Evolutionary conservation across 2,888 invertebrate genomes (phyloP).

Genomic region (Agrotis puta): DNA sequence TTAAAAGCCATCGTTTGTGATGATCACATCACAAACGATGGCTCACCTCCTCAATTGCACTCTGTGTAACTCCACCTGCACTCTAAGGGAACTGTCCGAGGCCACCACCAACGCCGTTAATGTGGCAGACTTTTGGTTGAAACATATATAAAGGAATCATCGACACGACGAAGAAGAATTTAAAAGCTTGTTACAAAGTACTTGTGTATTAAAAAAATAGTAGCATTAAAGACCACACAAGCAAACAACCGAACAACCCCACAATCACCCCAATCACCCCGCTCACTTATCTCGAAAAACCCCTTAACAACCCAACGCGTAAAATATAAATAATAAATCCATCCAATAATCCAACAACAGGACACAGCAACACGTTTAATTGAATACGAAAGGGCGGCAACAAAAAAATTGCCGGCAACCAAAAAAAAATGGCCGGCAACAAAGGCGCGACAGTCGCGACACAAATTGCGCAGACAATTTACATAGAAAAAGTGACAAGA

Average conservation of each 20-base stretch:
- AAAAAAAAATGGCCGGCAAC: slow-evolving; percentile 63
- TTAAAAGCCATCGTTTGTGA: too few species aligned
- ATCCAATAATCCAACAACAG: slow-evolving; percentile 54
- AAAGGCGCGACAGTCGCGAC: slow-evolving; percentile 72
- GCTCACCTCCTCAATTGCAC: too few species aligned
- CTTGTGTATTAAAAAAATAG: slow-evolving; percentile 1
- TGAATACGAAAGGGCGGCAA: slow-evolving; percentile 55
- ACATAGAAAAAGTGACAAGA: slow-evolving; percentile 89
- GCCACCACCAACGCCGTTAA: too few species aligned
- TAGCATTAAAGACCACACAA: slow-evolving; percentile 7
- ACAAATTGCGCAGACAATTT: slow-evolving; percentile 88
- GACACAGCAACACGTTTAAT: slow-evolving; percentile 55
- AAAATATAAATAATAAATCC: slow-evolving; percentile 66
- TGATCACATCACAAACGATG: too few species aligned
- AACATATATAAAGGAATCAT: too few species aligned
- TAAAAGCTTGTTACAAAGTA: not conserved
- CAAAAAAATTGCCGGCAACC: slow-evolving; percentile 55
- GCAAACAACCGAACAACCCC: not conserved
- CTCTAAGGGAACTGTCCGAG: too few species aligned
- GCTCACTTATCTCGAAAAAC: slow-evolving; percentile 21
- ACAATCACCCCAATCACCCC: not conserved
- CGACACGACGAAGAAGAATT: too few species aligned
- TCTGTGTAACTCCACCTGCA: too few species aligned
- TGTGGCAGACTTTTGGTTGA: too few species aligned
- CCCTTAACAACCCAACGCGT: slow-evolving; percentile 20